Base-by-base conservation (phyloP, 2,797 vertebrate genomes). In the Botia almorhae region DNA sequence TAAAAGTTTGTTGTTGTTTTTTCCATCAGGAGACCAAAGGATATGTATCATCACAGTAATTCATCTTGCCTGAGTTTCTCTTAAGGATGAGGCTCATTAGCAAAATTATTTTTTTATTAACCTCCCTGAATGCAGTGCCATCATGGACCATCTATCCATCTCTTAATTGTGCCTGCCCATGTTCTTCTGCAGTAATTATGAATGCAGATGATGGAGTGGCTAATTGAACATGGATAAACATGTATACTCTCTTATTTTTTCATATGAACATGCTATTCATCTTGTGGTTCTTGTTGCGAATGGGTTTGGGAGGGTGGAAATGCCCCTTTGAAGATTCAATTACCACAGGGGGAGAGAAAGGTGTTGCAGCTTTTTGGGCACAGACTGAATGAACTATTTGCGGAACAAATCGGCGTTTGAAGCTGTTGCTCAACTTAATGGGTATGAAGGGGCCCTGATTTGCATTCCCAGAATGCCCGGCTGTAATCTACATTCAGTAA, bases 241-340 rank as follows among this genome's bases (percentile, higher is more conserved):
- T 91, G 90, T 87, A 89, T 92, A 90, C 85, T 87, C 88, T 89
- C 89, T 89, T 88, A 87, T 87, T 81, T 75, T 82, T 90, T 93
- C 86, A 89, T 89, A 91, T 85, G 87, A 91, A 89, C 88, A 88
- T 91, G 90, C 92, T 91, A 92, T 93, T 93, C 90, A 94, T 93
- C 91, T 89, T 84, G 85, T 85, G 86, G 87, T 88, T 90, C 63
- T 67, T 60, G 53, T 81, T 16, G 69, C 39, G 36, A 65, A 65
- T 64, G 17, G 63, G 51, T 26, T 56, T 2, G 4, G 60, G 50
- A 51, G 33, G 63, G 87, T 46, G 89, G 90, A 93, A 92, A 92
- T 92, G 90, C 89, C 88, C 90, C 92, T 94, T 93, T 94, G 92
- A 94, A 93, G 92, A 94, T 94, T 94, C 92, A 94, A 95, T 95